Base-by-base conservation (phyloP, 2,797 vertebrate genomes). In the Amblyraja radiata region DNA sequence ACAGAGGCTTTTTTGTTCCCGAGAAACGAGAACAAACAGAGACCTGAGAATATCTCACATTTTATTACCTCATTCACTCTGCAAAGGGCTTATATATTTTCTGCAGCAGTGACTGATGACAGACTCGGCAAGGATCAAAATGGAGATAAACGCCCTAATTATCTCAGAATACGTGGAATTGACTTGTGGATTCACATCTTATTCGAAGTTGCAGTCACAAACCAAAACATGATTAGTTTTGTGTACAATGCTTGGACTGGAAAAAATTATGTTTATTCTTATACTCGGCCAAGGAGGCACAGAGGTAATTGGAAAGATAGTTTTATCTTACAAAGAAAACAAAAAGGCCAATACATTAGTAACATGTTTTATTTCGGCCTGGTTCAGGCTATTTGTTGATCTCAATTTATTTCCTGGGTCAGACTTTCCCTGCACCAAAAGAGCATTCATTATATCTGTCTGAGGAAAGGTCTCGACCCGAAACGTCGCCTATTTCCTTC, bases 81-180 rank as follows among this genome's bases (percentile, higher is more conserved):
- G n/a, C 13, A 65, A 36, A 88, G 63, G 63, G 16, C 63, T 68
- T 88, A 32, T 88, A 68, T 88, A 88, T 88, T 68, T 88, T 36
- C 63, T 65, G 13, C 32, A 16, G 63, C 61, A 68, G n/a, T 88
- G 63, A 88, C 63, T 68, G 84, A 36, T 88, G 63, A 68, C 63
- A 88, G 61, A 68, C 84, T 21, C 68, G 16, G 84, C 25, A 68
- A 68, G 32, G 61, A 88, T 88, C 16, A 88, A 8, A n/a, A 88
- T 88, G 61, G 32, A 68, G 63, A 68, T 88, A 88, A 88, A 88
- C 36, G 77, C 77, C 77, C 28, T 78, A 36, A 36, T 88, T 68
- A 88, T 68, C 84, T 36, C 63, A 25, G n/a, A 36, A 36, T 32
- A 68, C 32, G 71, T 68, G 23, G 63, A 88, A 88, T 88, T 65